phyloP scores from a whole-genome alignment of 2,888 invertebrate species.

The Stenotaenia linearis region DNA sequence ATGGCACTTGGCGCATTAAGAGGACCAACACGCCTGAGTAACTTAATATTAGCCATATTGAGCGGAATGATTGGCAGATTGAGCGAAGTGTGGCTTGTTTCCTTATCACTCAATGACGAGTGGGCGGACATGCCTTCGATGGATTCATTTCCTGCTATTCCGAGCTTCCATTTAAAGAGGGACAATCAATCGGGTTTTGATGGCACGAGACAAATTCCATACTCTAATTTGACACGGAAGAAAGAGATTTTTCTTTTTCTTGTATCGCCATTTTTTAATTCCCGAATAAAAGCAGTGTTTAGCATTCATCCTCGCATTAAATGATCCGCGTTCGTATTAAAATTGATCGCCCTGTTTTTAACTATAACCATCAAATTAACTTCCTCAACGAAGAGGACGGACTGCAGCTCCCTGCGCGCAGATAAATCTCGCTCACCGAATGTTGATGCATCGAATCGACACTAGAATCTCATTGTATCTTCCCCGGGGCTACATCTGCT shows the following conservation, averaged over 20 bases:
- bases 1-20: conserved; percentile 3
- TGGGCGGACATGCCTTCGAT: not conserved
- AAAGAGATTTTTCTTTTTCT: not conserved
- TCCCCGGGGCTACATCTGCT: conserved; percentile 4
- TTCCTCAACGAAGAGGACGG: not conserved
- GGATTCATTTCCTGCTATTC: not conserved
- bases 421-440: not conserved
- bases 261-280: not conserved
- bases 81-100: not conserved
- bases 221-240: not conserved
- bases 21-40: not conserved
- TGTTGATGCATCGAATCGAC: conserved; percentile 12
- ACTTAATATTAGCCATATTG: conserved; percentile 5
- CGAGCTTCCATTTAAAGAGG: not conserved
- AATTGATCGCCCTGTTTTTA: conserved; percentile 15
- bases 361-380: conserved; percentile 3
- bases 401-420: not conserved
- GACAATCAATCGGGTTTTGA: not conserved
- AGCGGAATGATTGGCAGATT: conserved; percentile 19
- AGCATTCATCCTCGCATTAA: not conserved
- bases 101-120: conserved; percentile 11
- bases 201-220: not conserved
- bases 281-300: not conserved
- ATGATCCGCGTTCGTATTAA: not conserved
- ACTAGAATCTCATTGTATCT: conserved; percentile 11